Percentiles rank a stretch among this genome's conserved stretches.
Conservation (phyloP, 2,888 invertebrate species). For the Girardia tigrina region DNA sequence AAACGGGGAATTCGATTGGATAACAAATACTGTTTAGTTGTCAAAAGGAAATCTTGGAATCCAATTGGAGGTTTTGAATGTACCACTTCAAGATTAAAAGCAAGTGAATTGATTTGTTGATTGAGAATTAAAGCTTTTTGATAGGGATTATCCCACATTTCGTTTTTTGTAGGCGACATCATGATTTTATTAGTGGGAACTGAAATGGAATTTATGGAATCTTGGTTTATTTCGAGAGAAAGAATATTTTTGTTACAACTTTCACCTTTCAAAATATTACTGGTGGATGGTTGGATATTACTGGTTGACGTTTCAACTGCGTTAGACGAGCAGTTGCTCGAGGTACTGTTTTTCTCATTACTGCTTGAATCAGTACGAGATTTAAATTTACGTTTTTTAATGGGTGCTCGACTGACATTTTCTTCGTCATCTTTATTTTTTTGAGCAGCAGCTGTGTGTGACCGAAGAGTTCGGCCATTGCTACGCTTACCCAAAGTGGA, state of each 20-base stretch:
- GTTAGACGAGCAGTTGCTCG: neutral
- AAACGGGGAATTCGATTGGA: neutral
- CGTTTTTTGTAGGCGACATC: neutral
- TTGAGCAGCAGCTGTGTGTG: slow-evolving; percentile 34
- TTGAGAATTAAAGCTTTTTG: neutral
- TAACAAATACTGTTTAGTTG: slow-evolving; percentile 72
- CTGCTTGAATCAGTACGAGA: slow-evolving; percentile 16
- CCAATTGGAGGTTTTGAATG: slow-evolving; percentile 88
- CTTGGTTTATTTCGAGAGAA: neutral
- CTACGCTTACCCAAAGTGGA: neutral
- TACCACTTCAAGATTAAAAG: slow-evolving; percentile 1
- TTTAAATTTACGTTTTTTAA: slow-evolving; percentile 33
- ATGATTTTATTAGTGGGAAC: slow-evolving; percentile 1
- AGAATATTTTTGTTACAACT: neutral
- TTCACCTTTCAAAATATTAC: neutral
- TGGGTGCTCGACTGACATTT: slow-evolving; percentile 27
- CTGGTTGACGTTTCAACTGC: neutral
- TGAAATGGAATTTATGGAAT: neutral
- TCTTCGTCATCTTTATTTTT: slow-evolving; percentile 32
- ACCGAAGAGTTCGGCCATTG: slow-evolving; percentile 33
- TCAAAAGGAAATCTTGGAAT: slow-evolving; percentile 84
- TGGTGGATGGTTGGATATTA: neutral
- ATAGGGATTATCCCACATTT: slow-evolving; percentile 18
- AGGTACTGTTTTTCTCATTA: neutral
- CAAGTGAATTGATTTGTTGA: neutral